These are phyloP conservation scores for Oscheius sp. DNA, from an alignment of 2,888 invertebrate genomes.

Conservation along the genomic window DNA sequence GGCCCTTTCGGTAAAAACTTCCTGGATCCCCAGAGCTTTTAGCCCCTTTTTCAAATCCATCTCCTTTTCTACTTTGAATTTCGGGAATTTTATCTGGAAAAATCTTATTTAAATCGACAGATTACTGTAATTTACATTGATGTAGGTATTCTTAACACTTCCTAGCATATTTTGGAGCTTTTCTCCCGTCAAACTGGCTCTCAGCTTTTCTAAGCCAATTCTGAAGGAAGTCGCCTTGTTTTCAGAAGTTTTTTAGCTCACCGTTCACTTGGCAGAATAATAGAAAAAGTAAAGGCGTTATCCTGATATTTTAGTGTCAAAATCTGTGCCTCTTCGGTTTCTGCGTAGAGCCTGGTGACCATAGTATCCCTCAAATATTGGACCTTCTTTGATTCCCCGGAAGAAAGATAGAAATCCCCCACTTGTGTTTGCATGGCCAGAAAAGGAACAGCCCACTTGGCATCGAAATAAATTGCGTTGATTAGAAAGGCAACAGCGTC, in stretches of 20 bases:
- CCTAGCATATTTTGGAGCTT: constrained; percentile 23
- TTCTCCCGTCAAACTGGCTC: constrained; percentile 1
- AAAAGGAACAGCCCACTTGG: no score
- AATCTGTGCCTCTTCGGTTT: constrained; percentile 46
- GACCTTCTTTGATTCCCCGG: constrained; percentile 23
- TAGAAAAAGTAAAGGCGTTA: constrained; percentile 5
- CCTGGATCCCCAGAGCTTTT: constrained; percentile 35
- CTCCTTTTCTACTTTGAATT: constrained; percentile 43
- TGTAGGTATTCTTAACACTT: constrained; percentile 8
- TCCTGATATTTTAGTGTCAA: constrained; percentile 31
- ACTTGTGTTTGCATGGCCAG: not conserved
- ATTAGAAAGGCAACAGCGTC: constrained; percentile 40
- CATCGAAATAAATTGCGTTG: constrained; percentile 49
- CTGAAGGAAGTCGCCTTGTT: no score
- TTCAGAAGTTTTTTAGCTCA: no score
- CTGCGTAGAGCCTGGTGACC: constrained; percentile 27
- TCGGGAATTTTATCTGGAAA: constrained; percentile 43
- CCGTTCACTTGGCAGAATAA: constrained; percentile 32
- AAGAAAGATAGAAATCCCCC: constrained; percentile 21
- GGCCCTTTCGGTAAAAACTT: constrained; percentile 39
- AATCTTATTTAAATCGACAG: not conserved
- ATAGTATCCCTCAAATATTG: constrained; percentile 29
- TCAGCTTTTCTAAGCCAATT: constrained; percentile 17
- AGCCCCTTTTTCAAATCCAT: constrained; percentile 25
- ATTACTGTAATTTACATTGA: constrained; percentile 25